Conservation (phyloP, 2,888 invertebrate species). For the Drosophila multiciliata region DNA sequence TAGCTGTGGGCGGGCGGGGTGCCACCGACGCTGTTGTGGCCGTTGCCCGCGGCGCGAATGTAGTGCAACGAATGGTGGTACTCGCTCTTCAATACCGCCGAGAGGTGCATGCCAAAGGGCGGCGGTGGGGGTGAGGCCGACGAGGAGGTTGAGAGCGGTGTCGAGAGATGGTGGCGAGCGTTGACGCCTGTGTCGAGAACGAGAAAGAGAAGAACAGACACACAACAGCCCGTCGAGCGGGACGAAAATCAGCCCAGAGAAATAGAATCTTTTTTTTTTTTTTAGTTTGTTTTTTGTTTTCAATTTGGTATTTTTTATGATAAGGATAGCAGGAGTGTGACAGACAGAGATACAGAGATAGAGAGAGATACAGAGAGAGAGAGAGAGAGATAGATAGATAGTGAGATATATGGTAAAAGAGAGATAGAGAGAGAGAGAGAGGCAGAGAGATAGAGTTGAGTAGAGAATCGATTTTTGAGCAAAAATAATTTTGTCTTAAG, state of each 20-base stretch:
- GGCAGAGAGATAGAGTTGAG: conserved; percentile 43
- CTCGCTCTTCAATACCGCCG: conserved; percentile 83
- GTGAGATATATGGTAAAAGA: conserved; percentile 24
- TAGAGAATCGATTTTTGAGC: conserved; percentile 63
- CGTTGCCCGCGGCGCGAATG: conserved; percentile 77
- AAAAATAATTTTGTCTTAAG: conserved; percentile 57
- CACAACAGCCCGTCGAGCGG: conserved; percentile 84
- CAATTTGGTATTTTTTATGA: conserved; percentile 57
- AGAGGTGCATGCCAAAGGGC: conserved; percentile 83
- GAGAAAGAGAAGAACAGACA: conserved; percentile 84
- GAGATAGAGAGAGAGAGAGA: conserved; percentile 25
- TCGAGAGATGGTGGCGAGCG: conserved; percentile 83
- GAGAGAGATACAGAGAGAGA: conserved; percentile 38
- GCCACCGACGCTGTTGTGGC: conserved; percentile 62
- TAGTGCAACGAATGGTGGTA: conserved; percentile 82
- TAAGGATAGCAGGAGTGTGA: conserved; percentile 58
- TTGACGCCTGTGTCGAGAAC: conserved; percentile 84
- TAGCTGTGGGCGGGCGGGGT: conserved; percentile 73
- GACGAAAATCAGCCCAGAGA: conserved; percentile 85
- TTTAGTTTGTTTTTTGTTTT: conserved; percentile 52
- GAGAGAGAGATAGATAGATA: conserved; percentile 37
- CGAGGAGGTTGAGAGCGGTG: conserved; percentile 83
- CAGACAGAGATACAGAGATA: conserved; percentile 24
- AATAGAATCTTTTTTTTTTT: conserved; percentile 71
- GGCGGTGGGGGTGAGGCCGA: conserved; percentile 84